Conservation (phyloP, 2,113 vertebrate species). For the Tragelaphus imberbis region DNA sequence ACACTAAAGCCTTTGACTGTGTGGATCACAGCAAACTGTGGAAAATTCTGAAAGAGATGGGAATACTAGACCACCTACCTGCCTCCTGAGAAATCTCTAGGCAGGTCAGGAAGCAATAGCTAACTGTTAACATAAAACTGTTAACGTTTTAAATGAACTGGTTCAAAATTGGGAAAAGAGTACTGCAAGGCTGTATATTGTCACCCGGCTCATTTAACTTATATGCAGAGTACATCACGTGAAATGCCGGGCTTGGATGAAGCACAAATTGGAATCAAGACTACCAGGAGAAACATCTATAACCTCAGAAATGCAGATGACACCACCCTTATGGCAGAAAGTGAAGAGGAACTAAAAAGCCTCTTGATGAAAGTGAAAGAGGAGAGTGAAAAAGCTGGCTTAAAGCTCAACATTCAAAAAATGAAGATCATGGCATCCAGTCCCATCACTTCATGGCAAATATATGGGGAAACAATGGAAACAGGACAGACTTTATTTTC, state of each 20-base stretch:
- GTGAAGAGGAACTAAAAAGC: background rate
- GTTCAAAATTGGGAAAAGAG: background rate
- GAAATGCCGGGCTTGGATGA: background rate
- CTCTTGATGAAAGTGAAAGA: background rate
- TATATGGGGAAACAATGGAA: background rate
- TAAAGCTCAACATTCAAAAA: background rate
- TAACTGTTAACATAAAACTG: background rate
- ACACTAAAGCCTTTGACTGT: background rate
- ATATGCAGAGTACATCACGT: background rate
- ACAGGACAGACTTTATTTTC: background rate
- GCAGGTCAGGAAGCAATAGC: background rate
- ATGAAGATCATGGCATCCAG: background rate
- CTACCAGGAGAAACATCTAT: background rate
- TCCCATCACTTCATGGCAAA: background rate
- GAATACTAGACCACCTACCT: background rate
- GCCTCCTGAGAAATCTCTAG: background rate
- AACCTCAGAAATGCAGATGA: background rate
- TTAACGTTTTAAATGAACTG: background rate
- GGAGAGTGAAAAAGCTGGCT: background rate
- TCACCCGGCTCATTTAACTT: background rate
- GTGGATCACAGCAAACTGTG: background rate
- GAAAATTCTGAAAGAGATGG: background rate
- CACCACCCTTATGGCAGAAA: background rate
- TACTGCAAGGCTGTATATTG: background rate
- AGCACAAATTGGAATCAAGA: background rate